Conservation (phyloP, 2,888 invertebrate species). For the Neoascia interrupta region DNA sequence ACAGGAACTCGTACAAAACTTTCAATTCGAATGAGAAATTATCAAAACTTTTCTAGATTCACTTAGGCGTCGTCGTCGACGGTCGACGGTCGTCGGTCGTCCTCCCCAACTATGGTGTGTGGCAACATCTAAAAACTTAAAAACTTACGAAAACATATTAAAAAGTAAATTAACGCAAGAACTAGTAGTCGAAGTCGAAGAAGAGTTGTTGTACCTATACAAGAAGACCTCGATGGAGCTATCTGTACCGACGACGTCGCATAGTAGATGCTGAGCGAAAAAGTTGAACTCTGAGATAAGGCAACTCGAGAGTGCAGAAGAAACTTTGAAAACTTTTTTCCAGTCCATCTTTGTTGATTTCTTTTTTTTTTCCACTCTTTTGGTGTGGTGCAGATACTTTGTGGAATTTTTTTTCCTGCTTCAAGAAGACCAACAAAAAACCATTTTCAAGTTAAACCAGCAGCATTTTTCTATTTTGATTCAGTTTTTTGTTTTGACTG, state of each 20-base stretch:
- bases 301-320: too few relatives aligned
- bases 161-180: conserved; percentile 63
- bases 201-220: too few relatives aligned
- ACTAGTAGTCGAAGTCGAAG: neutral
- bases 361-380: conserved; percentile 4
- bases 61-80: conserved; percentile 42
- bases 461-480: conserved; percentile 21
- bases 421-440: neutral
- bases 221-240: too few relatives aligned
- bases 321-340: conserved; percentile 27
- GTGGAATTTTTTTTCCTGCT: conserved; percentile 4
- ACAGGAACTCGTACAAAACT: neutral
- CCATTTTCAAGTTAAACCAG: conserved; percentile 34
- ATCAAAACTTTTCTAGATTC: conserved; percentile 57
- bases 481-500: conserved; percentile 9
- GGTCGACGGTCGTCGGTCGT: too few relatives aligned
- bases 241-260: too few relatives aligned
- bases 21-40: conserved; percentile 48
- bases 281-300: conserved; percentile 47
- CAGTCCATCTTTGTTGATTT: conserved; percentile 11
- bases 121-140: conserved; percentile 48
- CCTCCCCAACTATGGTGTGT: too few relatives aligned
- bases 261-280: neutral
- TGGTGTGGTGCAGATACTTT: conserved; percentile 42
- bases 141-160: conserved; percentile 66